Evolutionary conservation across 2,888 invertebrate species (phyloP), one percentile per base, ranked within the genome.

Genomic region (Dendrolimus houi): DNA sequence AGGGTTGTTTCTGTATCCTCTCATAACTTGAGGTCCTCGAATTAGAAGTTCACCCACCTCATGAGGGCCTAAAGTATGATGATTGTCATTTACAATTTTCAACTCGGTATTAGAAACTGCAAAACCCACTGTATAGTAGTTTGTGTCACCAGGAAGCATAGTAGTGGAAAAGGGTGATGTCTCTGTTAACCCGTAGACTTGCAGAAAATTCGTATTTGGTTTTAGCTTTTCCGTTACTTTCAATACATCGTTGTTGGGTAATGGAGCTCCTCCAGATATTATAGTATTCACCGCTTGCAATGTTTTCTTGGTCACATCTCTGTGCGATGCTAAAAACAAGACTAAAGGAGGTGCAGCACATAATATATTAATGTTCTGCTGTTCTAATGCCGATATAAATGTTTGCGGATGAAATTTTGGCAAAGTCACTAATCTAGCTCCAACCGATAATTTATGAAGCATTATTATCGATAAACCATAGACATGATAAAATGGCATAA

Each of bases 401-500:
- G 83, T 77, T 1, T 93, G 91, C 0, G 94, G 93, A 54, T 93
- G 93, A 75, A 96, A 96, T 73, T 92, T 92, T 0, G 94, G 93
- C 61, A 95, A 66, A 1, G 93, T 93, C 9, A 93, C 85, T 40
- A 94, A 61, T 63, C 92, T 93, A 0, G 81, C 79, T 1, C 95
- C 95, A 8, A 81, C 69, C 7, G 79, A 73, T 55, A 94, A 62
- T 56, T 90, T 83, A 52, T 87, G 83, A 9, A 92, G 64, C 73
- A 93, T 81, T 41, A 91, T 75, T 2, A 91, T 80, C 0, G 90
- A 85, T 57, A 94, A 81, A 0, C 94, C 95, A 68, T 94, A 95
- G 59, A 94, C 93, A 73, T 96, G 96, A 73, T 93, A 95, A 74
- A 95, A 92, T 9, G 96, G 95, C 60, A 96, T 74, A 10, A 95